phyloP scores from a whole-genome alignment of 1,140 invertebrate genomes.

The Philotrypesis tridentata region DNA sequence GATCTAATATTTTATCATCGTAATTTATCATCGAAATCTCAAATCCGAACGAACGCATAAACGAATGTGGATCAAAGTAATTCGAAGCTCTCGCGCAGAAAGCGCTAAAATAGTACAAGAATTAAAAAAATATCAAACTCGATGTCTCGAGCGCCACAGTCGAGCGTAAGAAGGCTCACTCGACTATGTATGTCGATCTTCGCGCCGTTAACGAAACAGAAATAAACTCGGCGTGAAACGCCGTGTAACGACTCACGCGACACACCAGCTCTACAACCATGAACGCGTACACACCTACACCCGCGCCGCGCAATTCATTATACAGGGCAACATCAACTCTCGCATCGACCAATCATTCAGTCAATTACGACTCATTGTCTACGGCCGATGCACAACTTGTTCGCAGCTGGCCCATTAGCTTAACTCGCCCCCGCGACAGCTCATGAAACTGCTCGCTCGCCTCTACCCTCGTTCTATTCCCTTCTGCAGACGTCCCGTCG shows the following conservation, averaged over 20 bases:
- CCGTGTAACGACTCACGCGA: neutral
- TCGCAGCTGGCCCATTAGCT: constrained; percentile 33
- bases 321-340: neutral
- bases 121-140: too few species aligned
- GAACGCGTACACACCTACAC: neutral
- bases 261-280: neutral
- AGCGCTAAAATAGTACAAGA: too few species aligned
- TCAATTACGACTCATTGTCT: constrained; percentile 34
- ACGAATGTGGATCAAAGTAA: too few species aligned
- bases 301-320: neutral
- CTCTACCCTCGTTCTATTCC: neutral
- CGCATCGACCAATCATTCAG: neutral
- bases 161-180: neutral
- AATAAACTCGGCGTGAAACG: neutral
- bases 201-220: too few species aligned
- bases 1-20: too few species aligned
- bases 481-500: neutral
- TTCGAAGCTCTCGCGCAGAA: too few species aligned
- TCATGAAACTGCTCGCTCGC: neutral
- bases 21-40: too few species aligned
- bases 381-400: neutral
- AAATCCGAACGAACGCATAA: too few species aligned
- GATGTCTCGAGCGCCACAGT: too few species aligned
- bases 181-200: neutral
- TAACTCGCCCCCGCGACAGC: constrained; percentile 12